These are phyloP conservation scores for Polypedilum pembai DNA, from an alignment of 1,140 invertebrate species.

Conservation along the genomic window DNA sequence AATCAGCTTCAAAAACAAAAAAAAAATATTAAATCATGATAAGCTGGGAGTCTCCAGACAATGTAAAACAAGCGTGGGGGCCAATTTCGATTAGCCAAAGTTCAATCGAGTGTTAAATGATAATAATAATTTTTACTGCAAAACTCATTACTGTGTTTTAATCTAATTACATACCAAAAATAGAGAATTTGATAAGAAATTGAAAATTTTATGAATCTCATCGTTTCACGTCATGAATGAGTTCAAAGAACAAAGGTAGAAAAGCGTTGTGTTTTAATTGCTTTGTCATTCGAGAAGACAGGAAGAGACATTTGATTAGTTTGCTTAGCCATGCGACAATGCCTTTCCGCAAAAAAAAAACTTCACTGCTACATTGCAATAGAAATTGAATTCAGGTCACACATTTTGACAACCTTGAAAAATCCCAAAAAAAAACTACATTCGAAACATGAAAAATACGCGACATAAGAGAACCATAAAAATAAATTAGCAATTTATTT, in stretches of 20 bases:
- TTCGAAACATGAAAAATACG: background rate
- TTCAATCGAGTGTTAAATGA: too few species aligned
- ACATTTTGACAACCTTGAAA: conserved; percentile 9
- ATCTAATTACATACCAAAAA: too few species aligned
- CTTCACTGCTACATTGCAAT: background rate
- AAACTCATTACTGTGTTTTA: too few species aligned
- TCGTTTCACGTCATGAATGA: background rate
- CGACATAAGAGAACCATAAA: conserved; percentile 23
- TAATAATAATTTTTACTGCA: too few species aligned
- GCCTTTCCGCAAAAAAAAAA: conserved; percentile 28
- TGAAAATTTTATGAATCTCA: too few species aligned
- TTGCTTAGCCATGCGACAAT: conserved; percentile 30
- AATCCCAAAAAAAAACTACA: conserved; percentile 5
- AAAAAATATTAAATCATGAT: too few species aligned
- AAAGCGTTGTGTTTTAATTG: background rate
- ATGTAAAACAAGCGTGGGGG: too few species aligned
- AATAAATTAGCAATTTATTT: conserved; percentile 27
- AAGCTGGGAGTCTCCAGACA: too few species aligned
- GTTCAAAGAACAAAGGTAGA: background rate
- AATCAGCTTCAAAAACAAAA: too few species aligned
- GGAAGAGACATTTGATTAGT: conserved; percentile 25
- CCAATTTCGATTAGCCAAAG: too few species aligned
- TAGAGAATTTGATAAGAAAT: background rate
- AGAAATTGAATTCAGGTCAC: conserved; percentile 12
- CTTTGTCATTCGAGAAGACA: conserved; percentile 9